Percentiles rank a stretch among this genome's conserved stretches.
phyloP scores from a whole-genome alignment of 2,888 invertebrate genomes.

The Caenorhabditis afra region DNA sequence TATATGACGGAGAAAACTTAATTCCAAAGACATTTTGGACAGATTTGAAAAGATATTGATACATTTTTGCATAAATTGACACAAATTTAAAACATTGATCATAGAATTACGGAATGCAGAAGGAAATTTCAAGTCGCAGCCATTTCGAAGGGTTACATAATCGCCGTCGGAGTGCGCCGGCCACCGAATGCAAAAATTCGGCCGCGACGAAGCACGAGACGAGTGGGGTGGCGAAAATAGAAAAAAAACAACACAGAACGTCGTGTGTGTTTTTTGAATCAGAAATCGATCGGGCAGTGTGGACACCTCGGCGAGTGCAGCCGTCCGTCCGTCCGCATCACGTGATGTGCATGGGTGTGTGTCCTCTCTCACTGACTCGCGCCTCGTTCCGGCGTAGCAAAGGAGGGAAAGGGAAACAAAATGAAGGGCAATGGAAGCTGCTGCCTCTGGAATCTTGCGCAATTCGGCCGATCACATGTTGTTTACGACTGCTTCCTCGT shows the following conservation, averaged over 20 bases:
- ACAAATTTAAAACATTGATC: too few species aligned
- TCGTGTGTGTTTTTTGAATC: conserved; percentile 14
- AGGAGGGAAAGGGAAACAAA: not conserved
- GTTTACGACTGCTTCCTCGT: conserved; percentile 13
- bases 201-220: conserved; percentile 1
- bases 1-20: not conserved
- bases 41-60: too few species aligned
- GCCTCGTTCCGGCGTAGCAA: not conserved
- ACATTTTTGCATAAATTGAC: too few species aligned
- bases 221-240: not conserved
- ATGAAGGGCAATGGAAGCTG: not conserved
- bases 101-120: too few species aligned
- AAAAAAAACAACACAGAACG: not conserved
- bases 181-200: conserved; percentile 27
- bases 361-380: conserved; percentile 2
- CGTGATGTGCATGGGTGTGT: conserved; percentile 9
- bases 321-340: conserved; percentile 25
- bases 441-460: not conserved
- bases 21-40: too few species aligned
- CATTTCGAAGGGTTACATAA: too few species aligned
- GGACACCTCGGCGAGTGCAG: conserved; percentile 53
- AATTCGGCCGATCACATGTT: conserved; percentile 26
- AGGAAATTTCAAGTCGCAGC: too few species aligned
- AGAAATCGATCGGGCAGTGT: conserved; percentile 27
- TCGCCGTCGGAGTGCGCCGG: too few species aligned